Conservation (phyloP, 2,113 vertebrate species). For the Sphaerodactylus townsendi region DNA sequence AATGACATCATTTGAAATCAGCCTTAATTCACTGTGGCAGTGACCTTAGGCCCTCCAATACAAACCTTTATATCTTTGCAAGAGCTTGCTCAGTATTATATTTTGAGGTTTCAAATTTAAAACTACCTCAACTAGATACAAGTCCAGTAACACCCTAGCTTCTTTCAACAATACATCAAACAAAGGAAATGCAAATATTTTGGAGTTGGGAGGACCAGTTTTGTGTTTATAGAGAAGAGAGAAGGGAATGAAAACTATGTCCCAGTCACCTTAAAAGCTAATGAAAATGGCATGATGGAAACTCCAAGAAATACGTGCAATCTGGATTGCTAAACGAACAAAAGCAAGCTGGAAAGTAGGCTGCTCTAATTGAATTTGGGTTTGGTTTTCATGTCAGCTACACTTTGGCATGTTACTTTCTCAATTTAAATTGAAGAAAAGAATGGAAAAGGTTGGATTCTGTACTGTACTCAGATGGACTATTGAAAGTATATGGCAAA, state of each 20-base stretch:
- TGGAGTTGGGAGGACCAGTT: not conserved
- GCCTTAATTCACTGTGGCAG: not conserved
- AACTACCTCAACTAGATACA: not conserved
- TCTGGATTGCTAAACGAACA: not conserved
- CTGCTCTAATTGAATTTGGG: not conserved
- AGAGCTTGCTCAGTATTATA: not conserved
- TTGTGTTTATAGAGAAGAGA: not conserved
- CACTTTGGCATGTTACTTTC: not conserved
- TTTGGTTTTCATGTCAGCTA: not conserved
- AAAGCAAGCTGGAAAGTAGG: not conserved
- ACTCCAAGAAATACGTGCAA: not conserved
- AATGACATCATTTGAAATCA: not conserved
- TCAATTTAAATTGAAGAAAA: slow-evolving; percentile 8
- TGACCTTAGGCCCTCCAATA: not conserved
- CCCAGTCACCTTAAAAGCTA: not conserved
- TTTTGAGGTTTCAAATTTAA: slow-evolving; percentile 1
- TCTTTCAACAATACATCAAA: not conserved
- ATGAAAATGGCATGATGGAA: not conserved
- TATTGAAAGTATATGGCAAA: slow-evolving; percentile 13
- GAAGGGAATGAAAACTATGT: not conserved
- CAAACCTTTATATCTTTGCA: not conserved
- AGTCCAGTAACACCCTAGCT: too few relatives aligned
- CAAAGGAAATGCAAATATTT: not conserved
- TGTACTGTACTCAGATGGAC: slow-evolving; percentile 17
- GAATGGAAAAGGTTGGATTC: slow-evolving; percentile 23